Conservation (phyloP, 2,888 invertebrate species). For the Xiphydria camelus region DNA sequence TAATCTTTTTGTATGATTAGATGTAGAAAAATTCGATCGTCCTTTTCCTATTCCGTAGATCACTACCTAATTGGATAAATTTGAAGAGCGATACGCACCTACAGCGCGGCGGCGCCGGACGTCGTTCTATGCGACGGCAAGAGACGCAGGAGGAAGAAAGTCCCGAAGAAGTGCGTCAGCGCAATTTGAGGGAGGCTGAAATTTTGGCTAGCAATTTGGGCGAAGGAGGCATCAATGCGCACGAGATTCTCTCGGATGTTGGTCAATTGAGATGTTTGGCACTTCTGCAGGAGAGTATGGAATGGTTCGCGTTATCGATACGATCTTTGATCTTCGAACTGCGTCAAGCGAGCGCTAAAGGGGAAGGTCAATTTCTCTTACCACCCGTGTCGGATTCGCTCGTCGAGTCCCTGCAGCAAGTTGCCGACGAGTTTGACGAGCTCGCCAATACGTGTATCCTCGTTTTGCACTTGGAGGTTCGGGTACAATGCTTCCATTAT, state of each 20-base stretch:
- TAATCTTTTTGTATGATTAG: not conserved
- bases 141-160: conserved; percentile 73
- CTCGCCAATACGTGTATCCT: conserved; percentile 88
- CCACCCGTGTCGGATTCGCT: conserved; percentile 63
- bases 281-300: conserved; percentile 90
- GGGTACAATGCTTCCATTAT: conserved; percentile 96
- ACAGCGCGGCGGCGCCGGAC: conserved; percentile 42
- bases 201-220: conserved; percentile 90
- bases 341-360: conserved; percentile 53
- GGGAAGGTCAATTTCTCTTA: conserved; percentile 41
- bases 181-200: conserved; percentile 87
- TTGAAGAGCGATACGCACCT: conserved; percentile 61
- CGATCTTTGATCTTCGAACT: conserved; percentile 40
- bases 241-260: conserved; percentile 86
- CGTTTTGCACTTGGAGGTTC: conserved; percentile 88
- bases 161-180: conserved; percentile 75
- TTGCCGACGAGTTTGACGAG: conserved; percentile 83
- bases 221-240: conserved; percentile 80
- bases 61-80: conserved; percentile 78
- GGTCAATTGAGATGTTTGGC: conserved; percentile 82
- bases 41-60: no score
- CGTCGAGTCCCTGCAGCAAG: conserved; percentile 68
- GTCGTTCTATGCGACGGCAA: conserved; percentile 56
- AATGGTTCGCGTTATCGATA: conserved; percentile 54
- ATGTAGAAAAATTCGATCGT: conserved; percentile 4